phyloP scores from a whole-genome alignment of 2,888 invertebrate species.

The Spodoptera picta region DNA sequence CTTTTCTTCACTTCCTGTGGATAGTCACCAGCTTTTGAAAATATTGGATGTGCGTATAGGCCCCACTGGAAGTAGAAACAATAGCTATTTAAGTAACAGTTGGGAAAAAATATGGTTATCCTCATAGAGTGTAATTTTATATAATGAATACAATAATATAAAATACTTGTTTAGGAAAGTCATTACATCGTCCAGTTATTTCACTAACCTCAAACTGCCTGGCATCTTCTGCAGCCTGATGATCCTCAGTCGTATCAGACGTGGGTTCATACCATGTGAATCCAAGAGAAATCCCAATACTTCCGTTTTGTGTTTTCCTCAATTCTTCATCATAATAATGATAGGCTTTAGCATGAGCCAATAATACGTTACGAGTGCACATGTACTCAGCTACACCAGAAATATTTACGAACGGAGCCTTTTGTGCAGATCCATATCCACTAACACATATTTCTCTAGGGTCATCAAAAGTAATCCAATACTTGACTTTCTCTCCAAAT shows the following conservation, averaged over 20 bases:
- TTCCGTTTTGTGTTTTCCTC: conserved; percentile 65
- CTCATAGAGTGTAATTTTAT: too few relatives aligned
- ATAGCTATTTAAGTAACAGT: not conserved
- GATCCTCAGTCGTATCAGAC: conserved; percentile 79
- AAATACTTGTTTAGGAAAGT: not conserved
- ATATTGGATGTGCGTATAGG: conserved; percentile 81
- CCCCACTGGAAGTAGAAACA: conserved; percentile 72
- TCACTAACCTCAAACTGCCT: conserved; percentile 86
- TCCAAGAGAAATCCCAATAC: conserved; percentile 74
- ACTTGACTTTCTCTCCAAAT: conserved; percentile 83
- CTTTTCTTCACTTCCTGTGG: conserved; percentile 88
- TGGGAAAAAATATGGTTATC: too few relatives aligned
- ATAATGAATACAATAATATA: too few relatives aligned
- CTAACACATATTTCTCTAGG: conserved; percentile 79
- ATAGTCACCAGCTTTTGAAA: conserved; percentile 89
- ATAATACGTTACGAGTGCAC: conserved; percentile 86
- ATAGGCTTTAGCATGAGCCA: conserved; percentile 87
- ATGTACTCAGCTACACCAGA: conserved; percentile 85
- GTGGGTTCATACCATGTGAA: conserved; percentile 86
- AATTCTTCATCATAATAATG: conserved; percentile 74
- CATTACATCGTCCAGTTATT: not conserved
- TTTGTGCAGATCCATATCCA: conserved; percentile 72
- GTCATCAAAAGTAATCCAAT: conserved; percentile 90
- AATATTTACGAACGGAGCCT: conserved; percentile 75
- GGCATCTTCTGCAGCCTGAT: conserved; percentile 84